Percentiles rank a stretch among this genome's conserved stretches.
Conservation (phyloP, 2,888 invertebrate genomes). For the Dryobotodes eremita region DNA sequence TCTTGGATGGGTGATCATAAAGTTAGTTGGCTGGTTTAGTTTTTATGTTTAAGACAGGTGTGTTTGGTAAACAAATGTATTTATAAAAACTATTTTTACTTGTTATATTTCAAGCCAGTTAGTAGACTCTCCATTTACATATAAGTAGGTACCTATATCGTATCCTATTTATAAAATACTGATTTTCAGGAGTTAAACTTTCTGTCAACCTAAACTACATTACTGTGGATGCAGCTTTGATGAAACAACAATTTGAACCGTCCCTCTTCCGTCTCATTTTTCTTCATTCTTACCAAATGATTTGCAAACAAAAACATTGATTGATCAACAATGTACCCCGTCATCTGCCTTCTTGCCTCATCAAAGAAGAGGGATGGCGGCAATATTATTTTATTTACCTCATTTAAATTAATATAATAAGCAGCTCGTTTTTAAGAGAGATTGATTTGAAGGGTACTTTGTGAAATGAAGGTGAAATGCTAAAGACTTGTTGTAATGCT, state of each 20-base stretch:
- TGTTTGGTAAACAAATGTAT: neutral
- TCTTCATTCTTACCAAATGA: neutral
- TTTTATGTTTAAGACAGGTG: neutral
- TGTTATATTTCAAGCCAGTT: too few species aligned
- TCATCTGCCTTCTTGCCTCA: slow-evolving; percentile 47
- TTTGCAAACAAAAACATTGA: slow-evolving; percentile 44
- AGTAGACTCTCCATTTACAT: too few species aligned
- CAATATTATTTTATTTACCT: slow-evolving; percentile 54
- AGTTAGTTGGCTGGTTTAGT: neutral
- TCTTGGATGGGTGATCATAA: neutral
- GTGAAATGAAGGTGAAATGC: slow-evolving; percentile 16
- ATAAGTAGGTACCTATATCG: too few species aligned
- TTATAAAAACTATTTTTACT: neutral
- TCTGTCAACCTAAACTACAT: neutral
- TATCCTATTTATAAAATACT: neutral
- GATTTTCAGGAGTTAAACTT: neutral
- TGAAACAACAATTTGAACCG: neutral
- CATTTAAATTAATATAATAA: slow-evolving; percentile 53
- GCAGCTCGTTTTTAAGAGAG: slow-evolving; percentile 24
- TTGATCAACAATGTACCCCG: slow-evolving; percentile 30
- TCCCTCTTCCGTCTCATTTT: neutral
- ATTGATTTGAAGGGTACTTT: slow-evolving; percentile 49
- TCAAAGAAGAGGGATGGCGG: slow-evolving; percentile 37
- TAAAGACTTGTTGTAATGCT: neutral
- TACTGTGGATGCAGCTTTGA: neutral